Evolutionary conservation across 2,113 vertebrate species (phyloP).

Genomic region (Thunnus maccoyii): DNA sequence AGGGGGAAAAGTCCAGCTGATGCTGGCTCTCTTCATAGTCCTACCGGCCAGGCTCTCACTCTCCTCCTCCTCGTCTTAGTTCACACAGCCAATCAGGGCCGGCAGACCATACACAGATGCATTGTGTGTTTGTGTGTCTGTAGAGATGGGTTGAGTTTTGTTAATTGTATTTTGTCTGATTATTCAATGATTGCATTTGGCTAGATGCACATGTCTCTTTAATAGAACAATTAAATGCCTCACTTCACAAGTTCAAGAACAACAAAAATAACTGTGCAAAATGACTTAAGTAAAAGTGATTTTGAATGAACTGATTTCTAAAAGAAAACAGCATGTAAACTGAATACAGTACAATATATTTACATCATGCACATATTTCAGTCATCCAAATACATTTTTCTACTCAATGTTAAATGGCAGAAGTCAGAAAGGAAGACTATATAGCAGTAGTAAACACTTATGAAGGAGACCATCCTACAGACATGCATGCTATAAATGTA

Average conservation of each 20-base stretch:
- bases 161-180: constrained; percentile 48
- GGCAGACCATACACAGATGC: constrained; percentile 57
- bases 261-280: background rate
- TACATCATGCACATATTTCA: background rate
- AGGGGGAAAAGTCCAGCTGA: constrained; percentile 69
- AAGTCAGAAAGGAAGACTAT: constrained; percentile 9
- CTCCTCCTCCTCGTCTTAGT: constrained; percentile 52
- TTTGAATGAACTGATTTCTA: background rate
- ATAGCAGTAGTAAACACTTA: background rate
- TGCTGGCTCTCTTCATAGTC: constrained; percentile 56
- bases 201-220: constrained; percentile 5
- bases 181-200: constrained; percentile 34
- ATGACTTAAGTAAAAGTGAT: background rate
- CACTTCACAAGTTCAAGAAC: background rate
- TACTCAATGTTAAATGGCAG: background rate
- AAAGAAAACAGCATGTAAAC: background rate
- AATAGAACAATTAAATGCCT: constrained; percentile 20
- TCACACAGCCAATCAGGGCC: constrained; percentile 59
- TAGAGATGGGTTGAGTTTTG: constrained; percentile 25
- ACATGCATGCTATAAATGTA: constrained; percentile 26
- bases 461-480: background rate
- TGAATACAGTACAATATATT: background rate
- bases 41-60: constrained; percentile 45
- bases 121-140: constrained; percentile 34
- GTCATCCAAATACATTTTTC: background rate